Base-by-base conservation (phyloP, 2,888 invertebrate species). In the Patella ulyssiponensis region DNA sequence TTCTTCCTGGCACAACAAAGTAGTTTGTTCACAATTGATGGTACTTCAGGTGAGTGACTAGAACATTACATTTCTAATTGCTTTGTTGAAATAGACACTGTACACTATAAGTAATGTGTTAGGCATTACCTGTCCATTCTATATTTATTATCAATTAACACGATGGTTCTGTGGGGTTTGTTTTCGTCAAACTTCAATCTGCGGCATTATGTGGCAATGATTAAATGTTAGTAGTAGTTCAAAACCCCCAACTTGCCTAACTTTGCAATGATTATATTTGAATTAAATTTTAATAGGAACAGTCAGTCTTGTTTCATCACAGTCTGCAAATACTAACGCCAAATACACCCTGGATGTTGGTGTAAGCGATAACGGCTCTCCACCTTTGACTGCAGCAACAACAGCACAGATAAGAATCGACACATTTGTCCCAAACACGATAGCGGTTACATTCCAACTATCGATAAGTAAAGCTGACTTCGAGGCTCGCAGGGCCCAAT, bases 351-450 rank as follows among this genome's bases (percentile, higher is more conserved):
- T 86, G 27, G 82, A 83, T 58, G 83, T 83, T 3, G 80, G 79
- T 53, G 86, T 87, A 5, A 78, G 75, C 11, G 89, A 89, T 76
- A 77, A 80, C 9, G 89, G 88, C 11, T 79, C 56, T 14, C 85
- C 87, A 1, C n/a, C 79, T 2, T 75, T 56, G 12, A 79, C 79
- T 1, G 80, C 88, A 2, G 73, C 76, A 52, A 83, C 84, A 4
- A 80, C 84, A n/a, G 85, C 86, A 2, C 84, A 84, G 15, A 71
- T 89, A 4, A 77, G 87, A 71, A 83, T 88, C 12, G 89, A 89
- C 78, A 85, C 88, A 11, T 89, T 86, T 73, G 76, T 84, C 7
- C 86, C 88, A 9, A 79, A 82, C 44, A 53, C 69, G 0, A 78
- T 81, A 56, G 80, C 84, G 7, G 80, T 86, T 1, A 83, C 81